Base-by-base conservation (phyloP, 2,113 vertebrate species). In the Diadophis punctatus region DNA sequence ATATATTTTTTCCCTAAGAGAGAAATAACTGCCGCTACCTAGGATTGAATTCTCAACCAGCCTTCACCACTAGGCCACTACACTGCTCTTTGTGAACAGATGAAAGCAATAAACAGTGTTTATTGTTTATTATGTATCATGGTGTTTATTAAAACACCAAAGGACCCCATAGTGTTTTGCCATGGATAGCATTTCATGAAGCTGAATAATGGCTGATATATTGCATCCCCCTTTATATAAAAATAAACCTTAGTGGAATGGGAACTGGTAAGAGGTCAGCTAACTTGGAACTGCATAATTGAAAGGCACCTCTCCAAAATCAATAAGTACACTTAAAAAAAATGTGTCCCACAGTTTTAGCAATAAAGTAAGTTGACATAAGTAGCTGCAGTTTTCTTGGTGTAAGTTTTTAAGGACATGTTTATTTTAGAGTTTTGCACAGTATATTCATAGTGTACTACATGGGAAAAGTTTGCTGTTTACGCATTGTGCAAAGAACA, bases 371-470 rank as follows among this genome's bases (percentile, higher is more conserved):
- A 16, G 20, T 20, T 30, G 93, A 94, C n/a, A 94, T 43, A 9
- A 91, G 49, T n/a, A 14, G 34, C 95, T 86, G 94, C 90, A 91
- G 2, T 6, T 90, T 93, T 43, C 51, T 68, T 10, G 48, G 43
- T 22, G 68, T 6, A 43, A 53, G 94, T 93, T 95, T 94, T 94
- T 93, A 74, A 88, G 46, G 51, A 85, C 52, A 88, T 92, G 48
- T 86, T 92, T 92, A 92, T 7, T 74, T 91, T 92, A 92, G 93
- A 93, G 56, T 91, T 91, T 96, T 96, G 89, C 90, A 93, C 89
- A 53, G 3, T 96, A 68, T 80, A 87, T 87, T 86, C 1, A 39
- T n/a, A 85, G 49, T 89, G 92, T 23, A 96, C 91, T 94, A 94
- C 49, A 92, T 39, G 68, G 23, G 56, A 48, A 86, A 93, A 97